A percentile compares a stretch with the other conserved stretches of the same genome.
Conservation (phyloP, 2,797 vertebrate genomes). For the Propithecus perrieri region DNA sequence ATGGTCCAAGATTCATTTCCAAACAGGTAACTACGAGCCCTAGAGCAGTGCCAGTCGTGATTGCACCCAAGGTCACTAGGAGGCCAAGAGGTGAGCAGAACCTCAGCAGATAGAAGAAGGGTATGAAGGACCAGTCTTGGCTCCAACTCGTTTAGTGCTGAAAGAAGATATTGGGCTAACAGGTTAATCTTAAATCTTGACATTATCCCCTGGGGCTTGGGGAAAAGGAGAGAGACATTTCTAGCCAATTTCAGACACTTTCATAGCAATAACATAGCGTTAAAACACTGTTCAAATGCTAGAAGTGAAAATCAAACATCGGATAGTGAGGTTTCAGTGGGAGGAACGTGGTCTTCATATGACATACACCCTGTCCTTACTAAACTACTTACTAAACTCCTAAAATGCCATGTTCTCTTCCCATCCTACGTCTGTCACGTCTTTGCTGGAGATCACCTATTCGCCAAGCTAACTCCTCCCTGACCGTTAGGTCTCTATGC, state of each 20-base stretch:
- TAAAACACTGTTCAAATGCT: not conserved
- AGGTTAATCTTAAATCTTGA: not conserved
- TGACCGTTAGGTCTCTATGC: not conserved
- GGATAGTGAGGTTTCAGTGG: not conserved
- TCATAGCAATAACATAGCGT: not conserved
- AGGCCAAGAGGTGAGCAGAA: not conserved
- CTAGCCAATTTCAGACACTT: conserved; percentile 14
- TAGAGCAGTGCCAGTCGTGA: not conserved
- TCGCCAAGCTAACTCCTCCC: not conserved
- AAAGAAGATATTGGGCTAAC: not conserved
- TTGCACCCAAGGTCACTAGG: not conserved
- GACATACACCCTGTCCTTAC: not conserved
- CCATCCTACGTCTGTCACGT: not conserved
- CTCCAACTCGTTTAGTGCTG: not conserved
- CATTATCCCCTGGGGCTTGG: not conserved
- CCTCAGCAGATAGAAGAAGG: not conserved
- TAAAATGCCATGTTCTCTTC: not conserved
- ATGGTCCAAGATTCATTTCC: not conserved
- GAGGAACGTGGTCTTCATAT: not conserved
- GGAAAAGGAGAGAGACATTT: not conserved
- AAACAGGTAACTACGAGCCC: not conserved
- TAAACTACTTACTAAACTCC: not conserved
- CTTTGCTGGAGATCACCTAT: not conserved
- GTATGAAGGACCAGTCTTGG: not conserved
- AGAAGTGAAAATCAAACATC: not conserved